Evolutionary conservation across 2,888 invertebrate genomes (phyloP).

Genomic region (Mellilla xanthometata): DNA sequence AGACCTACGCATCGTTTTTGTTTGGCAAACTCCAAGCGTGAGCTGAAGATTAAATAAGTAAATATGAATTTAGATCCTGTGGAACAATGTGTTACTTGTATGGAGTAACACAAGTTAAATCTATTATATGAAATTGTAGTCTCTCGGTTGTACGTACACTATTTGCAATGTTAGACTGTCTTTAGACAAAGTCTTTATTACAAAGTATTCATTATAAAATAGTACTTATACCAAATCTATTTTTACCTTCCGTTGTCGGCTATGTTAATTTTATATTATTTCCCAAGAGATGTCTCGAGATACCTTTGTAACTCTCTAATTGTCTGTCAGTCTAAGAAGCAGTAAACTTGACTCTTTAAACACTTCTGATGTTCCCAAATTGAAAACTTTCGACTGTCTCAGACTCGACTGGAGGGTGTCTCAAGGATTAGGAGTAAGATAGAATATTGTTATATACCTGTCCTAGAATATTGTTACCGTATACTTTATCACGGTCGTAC

Average conservation of each 20-base stretch:
- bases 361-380: constrained; percentile 5
- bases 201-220: no score
- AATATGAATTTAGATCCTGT: constrained; percentile 25
- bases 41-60: constrained; percentile 20
- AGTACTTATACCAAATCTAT: background rate
- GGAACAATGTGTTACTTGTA: constrained; percentile 27
- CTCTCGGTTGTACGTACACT: no score
- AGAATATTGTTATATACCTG: no score
- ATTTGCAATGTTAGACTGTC: no score
- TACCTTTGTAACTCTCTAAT: constrained; percentile 8
- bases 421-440: background rate
- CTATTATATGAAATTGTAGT: no score
- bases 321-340: constrained; percentile 10
- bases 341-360: constrained; percentile 8
- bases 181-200: no score
- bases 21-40: no score
- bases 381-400: constrained; percentile 3
- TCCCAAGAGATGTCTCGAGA: constrained; percentile 3
- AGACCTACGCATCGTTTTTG: no score
- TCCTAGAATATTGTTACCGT: no score
- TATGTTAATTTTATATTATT: no score
- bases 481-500: no score
- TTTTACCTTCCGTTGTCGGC: background rate
- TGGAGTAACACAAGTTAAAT: constrained; percentile 27
- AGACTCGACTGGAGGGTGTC: background rate